phyloP scores from a whole-genome alignment of 2,888 invertebrate species.

The Eueremaeus valkanovi region DNA sequence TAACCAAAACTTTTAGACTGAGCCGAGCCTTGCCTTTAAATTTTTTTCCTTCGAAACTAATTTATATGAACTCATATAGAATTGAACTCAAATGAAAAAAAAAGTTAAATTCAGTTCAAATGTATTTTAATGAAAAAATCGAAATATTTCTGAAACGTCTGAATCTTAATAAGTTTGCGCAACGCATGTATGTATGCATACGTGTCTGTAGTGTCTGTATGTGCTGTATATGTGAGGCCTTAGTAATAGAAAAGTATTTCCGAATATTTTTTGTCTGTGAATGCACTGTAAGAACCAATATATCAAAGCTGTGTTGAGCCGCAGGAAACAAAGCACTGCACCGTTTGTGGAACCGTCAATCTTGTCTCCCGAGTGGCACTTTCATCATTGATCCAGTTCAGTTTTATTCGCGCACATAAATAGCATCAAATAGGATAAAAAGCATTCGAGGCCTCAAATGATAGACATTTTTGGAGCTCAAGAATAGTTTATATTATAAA shows the following conservation, averaged over 20 bases:
- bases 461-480: background rate
- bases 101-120: background rate
- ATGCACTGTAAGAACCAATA: slow-evolving; percentile 2
- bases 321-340: slow-evolving; percentile 26
- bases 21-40: background rate
- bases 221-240: slow-evolving; percentile 9
- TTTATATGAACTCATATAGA: background rate
- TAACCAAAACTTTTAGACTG: background rate
- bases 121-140: background rate
- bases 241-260: background rate
- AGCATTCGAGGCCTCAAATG: background rate
- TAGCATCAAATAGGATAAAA: background rate
- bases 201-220: background rate
- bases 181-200: too few relatives aligned
- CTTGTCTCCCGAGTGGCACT: slow-evolving; percentile 13
- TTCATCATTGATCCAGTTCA: too few relatives aligned
- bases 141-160: background rate
- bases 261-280: slow-evolving; percentile 22
- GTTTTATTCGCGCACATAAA: background rate
- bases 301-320: slow-evolving; percentile 28
- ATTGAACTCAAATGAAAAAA: background rate
- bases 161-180: background rate
- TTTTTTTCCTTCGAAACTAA: background rate
- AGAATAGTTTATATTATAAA: background rate
- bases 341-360: background rate